Evolutionary conservation across 1,140 invertebrate genomes (phyloP), one percentile per base, ranked within the genome.

Genomic region (Spodoptera frugiperda): DNA sequence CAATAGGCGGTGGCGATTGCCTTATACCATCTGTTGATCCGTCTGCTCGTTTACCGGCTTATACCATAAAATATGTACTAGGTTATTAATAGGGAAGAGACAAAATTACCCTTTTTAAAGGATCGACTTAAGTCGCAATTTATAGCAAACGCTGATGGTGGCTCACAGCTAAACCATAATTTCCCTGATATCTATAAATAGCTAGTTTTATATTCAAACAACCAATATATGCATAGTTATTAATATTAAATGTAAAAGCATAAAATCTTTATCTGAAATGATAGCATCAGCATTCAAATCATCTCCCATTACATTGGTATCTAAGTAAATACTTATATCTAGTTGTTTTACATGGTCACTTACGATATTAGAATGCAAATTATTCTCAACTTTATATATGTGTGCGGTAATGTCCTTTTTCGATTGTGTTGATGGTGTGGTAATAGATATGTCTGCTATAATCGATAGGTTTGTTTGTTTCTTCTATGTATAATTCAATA

Each of bases 211-310:
- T 19, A 19, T 19, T 63, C 12, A 63, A 19, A 44, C n/a, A 63
- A 44, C n/a, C 33, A 17, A 44, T 17, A 44, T 15, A 63, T 15
- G 30, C 15, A 63, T 19, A 8, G 19, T 44, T 39, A 11, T 46
- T 63, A 44, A 44, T 63, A 15, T 63, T 15, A 63, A 44, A 44
- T 44, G 33, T 44, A 19, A 12, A 63, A 6, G 3, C 15, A 12
- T 44, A 44, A 44, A 44, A 63, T 46, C n/a, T 17, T 44, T 39
- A 44, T 63, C 30, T 63, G 11, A 12, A 63, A 12, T 8, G 59
- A 63, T 44, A 63, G 11, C 33, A 63, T 63, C 59, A 63, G 59
- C n/a, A 63, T 63, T 19, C 44, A 63, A 46, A 63, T 63, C 33
- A 63, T 39, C 33, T 44, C 2, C 59, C 17, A 44, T 61, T n/a